A percentile compares a stretch with the other conserved stretches of the same genome.
phyloP scores from a whole-genome alignment of 1,140 invertebrate genomes.

The Zaprionus ghesquierei region DNA sequence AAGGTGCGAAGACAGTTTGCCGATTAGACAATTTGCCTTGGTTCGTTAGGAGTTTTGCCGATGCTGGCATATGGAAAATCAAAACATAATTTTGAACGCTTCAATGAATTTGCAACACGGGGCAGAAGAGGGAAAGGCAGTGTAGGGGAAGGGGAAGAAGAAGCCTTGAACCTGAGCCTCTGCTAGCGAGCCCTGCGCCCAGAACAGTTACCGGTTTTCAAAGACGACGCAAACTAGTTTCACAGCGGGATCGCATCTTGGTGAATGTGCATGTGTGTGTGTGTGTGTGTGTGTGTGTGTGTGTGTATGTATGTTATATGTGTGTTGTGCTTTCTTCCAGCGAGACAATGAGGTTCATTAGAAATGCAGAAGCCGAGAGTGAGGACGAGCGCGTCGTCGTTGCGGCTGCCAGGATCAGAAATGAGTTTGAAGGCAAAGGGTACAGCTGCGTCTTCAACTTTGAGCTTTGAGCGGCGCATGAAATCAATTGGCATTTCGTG shows the following conservation, averaged over 20 bases:
- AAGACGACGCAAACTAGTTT: conserved; percentile 71
- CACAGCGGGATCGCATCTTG: conserved; percentile 44
- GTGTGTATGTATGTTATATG: neutral
- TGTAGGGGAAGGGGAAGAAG: neutral
- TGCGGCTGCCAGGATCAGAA: conserved; percentile 19
- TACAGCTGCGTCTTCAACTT: conserved; percentile 37
- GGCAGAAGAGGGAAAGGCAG: neutral
- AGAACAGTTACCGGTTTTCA: conserved; percentile 71
- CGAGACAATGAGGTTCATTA: conserved; percentile 68
- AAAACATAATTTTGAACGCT: conserved; percentile 73
- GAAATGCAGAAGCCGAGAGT: conserved; percentile 46
- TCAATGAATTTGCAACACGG: conserved; percentile 38
- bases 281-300: neutral
- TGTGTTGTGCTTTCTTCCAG: conserved; percentile 33
- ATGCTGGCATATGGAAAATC: conserved; percentile 59
- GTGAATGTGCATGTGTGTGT: conserved; percentile 6
- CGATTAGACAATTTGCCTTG: conserved; percentile 73
- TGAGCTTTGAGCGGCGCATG: conserved; percentile 19
- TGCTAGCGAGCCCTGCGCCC: conserved; percentile 3
- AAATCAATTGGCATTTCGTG: conserved; percentile 66
- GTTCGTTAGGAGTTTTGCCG: conserved; percentile 61
- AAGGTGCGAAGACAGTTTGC: conserved; percentile 69
- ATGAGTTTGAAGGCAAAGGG: neutral
- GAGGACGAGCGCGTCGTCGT: neutral
- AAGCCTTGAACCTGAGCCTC: conserved; percentile 25